These are phyloP conservation scores for Philotrypesis tridentata DNA, from an alignment of 1,140 invertebrate species.

Conservation along the genomic window DNA sequence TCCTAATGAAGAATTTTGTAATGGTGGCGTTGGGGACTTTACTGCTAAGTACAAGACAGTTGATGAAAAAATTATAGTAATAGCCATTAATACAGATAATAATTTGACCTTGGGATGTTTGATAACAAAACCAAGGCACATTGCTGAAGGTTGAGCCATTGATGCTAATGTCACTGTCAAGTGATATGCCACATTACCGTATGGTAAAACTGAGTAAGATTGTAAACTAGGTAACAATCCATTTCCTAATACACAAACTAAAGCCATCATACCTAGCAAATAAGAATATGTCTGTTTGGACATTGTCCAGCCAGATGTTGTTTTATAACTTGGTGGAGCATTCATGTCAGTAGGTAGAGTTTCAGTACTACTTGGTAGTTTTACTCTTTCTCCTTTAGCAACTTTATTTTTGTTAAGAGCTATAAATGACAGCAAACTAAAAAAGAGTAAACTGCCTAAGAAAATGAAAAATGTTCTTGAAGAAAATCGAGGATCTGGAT, in stretches of 20 bases:
- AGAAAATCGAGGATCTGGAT: constrained; percentile 77
- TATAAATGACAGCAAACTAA: constrained; percentile 77
- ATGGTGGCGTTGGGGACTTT: constrained; percentile 83
- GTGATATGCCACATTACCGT: constrained; percentile 88
- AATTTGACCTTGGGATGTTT: constrained; percentile 76
- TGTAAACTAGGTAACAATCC: constrained; percentile 89
- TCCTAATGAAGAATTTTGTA: constrained; percentile 77
- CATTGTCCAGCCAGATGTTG: constrained; percentile 66
- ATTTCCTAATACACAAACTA: constrained; percentile 81
- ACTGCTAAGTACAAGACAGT: constrained; percentile 83
- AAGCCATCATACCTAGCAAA: constrained; percentile 75
- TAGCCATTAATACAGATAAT: constrained; percentile 75
- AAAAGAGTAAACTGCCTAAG: constrained; percentile 76
- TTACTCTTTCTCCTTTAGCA: constrained; percentile 64
- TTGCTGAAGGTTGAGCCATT: constrained; percentile 89
- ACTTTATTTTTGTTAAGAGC: constrained; percentile 70
- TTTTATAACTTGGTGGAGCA: constrained; percentile 69
- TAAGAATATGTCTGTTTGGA: constrained; percentile 68
- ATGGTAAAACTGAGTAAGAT: constrained; percentile 91
- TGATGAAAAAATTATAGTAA: constrained; percentile 75
- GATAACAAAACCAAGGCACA: constrained; percentile 85
- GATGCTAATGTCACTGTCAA: constrained; percentile 86
- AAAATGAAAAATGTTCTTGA: constrained; percentile 82
- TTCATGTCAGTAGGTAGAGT: constrained; percentile 66
- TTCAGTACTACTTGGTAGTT: constrained; percentile 64